These are phyloP conservation scores for Microtus ochrogaster DNA, from an alignment of 2,113 vertebrate species.

Conservation along the genomic window DNA sequence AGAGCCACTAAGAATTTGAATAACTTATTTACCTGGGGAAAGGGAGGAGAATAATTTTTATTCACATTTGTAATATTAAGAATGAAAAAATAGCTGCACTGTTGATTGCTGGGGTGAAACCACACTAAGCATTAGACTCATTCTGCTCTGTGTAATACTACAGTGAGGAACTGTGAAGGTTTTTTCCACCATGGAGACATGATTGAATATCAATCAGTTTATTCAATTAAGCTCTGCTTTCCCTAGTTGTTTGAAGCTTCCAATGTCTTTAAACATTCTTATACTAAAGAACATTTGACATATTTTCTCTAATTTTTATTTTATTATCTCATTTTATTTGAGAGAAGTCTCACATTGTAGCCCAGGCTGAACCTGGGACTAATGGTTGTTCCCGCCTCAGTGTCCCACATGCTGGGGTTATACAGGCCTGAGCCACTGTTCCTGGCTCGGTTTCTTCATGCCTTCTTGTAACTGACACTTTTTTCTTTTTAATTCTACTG, in stretches of 20 bases:
- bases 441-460: background rate
- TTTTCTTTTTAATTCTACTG: background rate
- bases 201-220: background rate
- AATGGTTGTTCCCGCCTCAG: background rate
- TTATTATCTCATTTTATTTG: background rate
- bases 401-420: too few relatives aligned
- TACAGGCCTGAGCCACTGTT: background rate
- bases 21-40: background rate
- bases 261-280: background rate
- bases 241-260: background rate
- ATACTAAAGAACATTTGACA: background rate
- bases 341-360: background rate
- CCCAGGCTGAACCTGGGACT: background rate
- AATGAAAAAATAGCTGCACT: conserved; percentile 18
- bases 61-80: conserved; percentile 18
- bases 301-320: background rate
- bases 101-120: background rate
- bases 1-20: background rate
- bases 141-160: background rate
- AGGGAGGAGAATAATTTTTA: background rate
- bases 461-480: background rate
- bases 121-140: background rate
- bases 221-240: background rate
- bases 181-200: background rate
- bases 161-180: background rate